Evolutionary conservation across 1,140 invertebrate genomes (phyloP).

Genomic region (Spodoptera litura): DNA sequence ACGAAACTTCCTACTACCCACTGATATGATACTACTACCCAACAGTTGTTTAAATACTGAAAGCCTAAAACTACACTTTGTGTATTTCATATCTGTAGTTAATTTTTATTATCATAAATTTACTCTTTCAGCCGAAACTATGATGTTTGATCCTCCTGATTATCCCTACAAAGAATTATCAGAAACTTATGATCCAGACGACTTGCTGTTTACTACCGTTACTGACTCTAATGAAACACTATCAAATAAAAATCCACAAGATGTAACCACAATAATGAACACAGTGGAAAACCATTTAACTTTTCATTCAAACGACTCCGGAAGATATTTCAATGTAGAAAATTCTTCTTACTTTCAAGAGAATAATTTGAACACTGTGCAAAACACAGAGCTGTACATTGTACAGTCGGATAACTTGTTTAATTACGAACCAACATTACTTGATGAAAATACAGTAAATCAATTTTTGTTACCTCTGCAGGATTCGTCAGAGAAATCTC

Average conservation of each 20-base stretch:
- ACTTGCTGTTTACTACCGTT: slow-evolving; percentile 64
- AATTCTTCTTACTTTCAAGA: slow-evolving; percentile 54
- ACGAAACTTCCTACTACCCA: too few species aligned
- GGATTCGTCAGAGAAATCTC: slow-evolving; percentile 55
- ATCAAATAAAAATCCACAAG: slow-evolving; percentile 59
- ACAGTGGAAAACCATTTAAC: slow-evolving; percentile 65
- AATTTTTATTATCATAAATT: too few species aligned
- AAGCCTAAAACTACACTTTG: too few species aligned
- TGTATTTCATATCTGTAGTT: too few species aligned
- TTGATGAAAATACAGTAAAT: slow-evolving; percentile 79
- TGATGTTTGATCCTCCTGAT: slow-evolving; percentile 81
- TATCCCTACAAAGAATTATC: slow-evolving; percentile 76
- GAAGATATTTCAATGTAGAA: slow-evolving; percentile 67
- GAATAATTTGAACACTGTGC: slow-evolving; percentile 42
- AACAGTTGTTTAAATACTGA: too few species aligned
- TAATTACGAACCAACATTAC: slow-evolving; percentile 72
- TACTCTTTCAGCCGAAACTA: slow-evolving; percentile 64
- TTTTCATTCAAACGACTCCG: slow-evolving; percentile 68
- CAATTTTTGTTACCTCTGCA: slow-evolving; percentile 75
- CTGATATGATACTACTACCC: too few species aligned
- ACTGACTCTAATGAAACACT: slow-evolving; percentile 42
- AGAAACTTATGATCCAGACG: slow-evolving; percentile 70
- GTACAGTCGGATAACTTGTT: slow-evolving; percentile 68
- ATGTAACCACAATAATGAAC: slow-evolving; percentile 61
- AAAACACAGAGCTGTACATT: slow-evolving; percentile 62